Evolutionary conservation across 2,888 invertebrate species (phyloP).

Genomic region (Entomobrya proxima): DNA sequence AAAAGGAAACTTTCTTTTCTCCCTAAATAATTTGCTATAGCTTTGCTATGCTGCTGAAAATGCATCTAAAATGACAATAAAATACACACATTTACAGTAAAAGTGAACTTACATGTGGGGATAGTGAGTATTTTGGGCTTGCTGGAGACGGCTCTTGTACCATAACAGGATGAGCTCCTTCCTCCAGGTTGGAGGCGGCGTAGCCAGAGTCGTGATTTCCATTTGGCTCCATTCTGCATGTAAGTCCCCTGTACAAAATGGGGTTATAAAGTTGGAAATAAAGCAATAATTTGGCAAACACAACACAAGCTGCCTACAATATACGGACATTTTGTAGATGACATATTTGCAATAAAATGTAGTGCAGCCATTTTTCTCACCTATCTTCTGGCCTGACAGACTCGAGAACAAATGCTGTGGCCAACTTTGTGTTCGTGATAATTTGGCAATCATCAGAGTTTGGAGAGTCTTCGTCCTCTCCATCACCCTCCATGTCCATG

Average conservation of each 20-base stretch:
- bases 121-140: constrained; percentile 72
- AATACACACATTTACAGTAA: not conserved
- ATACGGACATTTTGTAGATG: not conserved
- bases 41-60: no score
- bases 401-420: constrained; percentile 92
- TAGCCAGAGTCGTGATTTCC: constrained; percentile 92
- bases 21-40: no score
- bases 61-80: not conserved
- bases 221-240: constrained; percentile 83
- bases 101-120: constrained; percentile 70
- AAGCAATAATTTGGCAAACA: not conserved
- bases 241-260: constrained; percentile 76
- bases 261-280: not conserved
- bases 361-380: constrained; percentile 48
- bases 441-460: constrained; percentile 85
- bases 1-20: not conserved
- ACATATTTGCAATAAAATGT: not conserved
- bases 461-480: constrained; percentile 77
- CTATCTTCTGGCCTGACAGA: constrained; percentile 86
- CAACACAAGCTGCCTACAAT: not conserved
- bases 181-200: constrained; percentile 82
- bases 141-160: constrained; percentile 73
- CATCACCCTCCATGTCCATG: constrained; percentile 76
- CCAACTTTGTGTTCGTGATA: constrained; percentile 89
- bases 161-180: constrained; percentile 78